A percentile compares a stretch with the other conserved stretches of the same genome.
Evolutionary conservation across 2,113 vertebrate species (phyloP).

Genomic region (Petroica traversi): DNA sequence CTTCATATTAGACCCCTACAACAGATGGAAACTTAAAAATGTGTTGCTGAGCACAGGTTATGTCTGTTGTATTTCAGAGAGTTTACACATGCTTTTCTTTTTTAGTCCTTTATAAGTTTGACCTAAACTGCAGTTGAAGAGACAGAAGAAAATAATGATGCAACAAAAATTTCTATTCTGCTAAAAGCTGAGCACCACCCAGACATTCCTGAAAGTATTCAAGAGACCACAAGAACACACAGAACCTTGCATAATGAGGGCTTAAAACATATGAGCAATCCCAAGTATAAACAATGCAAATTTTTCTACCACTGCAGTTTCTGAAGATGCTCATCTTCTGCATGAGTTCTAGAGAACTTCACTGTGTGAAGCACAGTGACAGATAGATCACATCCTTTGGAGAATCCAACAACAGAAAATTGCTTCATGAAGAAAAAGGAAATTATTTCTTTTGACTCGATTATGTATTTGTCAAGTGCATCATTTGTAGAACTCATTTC

Average conservation of each 20-base stretch:
- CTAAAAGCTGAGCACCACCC: not conserved
- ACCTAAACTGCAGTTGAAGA: not conserved
- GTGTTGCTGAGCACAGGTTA: not conserved
- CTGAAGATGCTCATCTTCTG: not conserved
- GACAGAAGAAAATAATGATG: not conserved
- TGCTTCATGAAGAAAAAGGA: not conserved
- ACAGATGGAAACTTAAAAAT: not conserved
- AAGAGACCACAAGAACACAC: not conserved
- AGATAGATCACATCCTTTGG: not conserved
- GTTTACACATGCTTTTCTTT: not conserved
- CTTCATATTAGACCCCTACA: not conserved
- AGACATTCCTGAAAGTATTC: not conserved
- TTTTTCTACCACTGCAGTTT: not conserved
- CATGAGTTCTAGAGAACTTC: not conserved
- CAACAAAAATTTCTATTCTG: not conserved
- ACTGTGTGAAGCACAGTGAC: not conserved
- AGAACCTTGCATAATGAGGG: accelerated
- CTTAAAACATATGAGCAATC: not conserved
- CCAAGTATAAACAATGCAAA: not conserved
- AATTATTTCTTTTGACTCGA: not conserved
- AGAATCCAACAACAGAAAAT: not conserved
- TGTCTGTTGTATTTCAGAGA: not conserved
- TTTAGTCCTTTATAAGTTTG: not conserved
- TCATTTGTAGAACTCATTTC: not conserved
- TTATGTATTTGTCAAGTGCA: accelerated